phyloP scores from a whole-genome alignment of 1,140 invertebrate species.

The Heliconius hermathena region DNA sequence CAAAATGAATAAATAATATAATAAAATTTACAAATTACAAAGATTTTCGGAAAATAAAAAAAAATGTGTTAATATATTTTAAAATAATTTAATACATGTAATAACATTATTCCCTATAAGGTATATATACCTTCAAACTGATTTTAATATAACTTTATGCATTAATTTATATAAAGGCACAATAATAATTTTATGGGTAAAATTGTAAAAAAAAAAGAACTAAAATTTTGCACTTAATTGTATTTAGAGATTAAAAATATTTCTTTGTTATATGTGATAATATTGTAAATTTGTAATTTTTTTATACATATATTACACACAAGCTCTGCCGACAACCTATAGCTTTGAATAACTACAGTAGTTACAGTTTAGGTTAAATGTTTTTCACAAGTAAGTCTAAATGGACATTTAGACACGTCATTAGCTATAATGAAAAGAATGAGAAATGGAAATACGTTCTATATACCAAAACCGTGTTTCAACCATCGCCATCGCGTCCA shows the following conservation, averaged over 20 bases:
- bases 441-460: slow-evolving; percentile 53
- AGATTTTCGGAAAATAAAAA: neutral
- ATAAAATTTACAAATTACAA: neutral
- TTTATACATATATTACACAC: neutral
- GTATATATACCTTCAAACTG: no score
- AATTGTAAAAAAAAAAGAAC: no score
- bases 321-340: neutral
- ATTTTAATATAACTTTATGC: neutral
- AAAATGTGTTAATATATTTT: neutral
- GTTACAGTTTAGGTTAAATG: neutral
- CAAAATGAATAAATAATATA: neutral
- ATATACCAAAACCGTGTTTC: slow-evolving; percentile 75
- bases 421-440: slow-evolving; percentile 18
- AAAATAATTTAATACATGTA: neutral
- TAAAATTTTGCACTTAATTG: neutral
- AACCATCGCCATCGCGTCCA: slow-evolving; percentile 64
- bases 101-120: neutral
- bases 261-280: neutral
- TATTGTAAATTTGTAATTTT: neutral
- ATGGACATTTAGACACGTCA: neutral
- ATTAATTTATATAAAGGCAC: neutral
- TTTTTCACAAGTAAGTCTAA: neutral
- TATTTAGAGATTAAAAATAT: neutral
- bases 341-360: neutral
- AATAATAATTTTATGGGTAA: no score